phyloP scores from a whole-genome alignment of 2,113 vertebrate genomes.

The Carassius auratus region DNA sequence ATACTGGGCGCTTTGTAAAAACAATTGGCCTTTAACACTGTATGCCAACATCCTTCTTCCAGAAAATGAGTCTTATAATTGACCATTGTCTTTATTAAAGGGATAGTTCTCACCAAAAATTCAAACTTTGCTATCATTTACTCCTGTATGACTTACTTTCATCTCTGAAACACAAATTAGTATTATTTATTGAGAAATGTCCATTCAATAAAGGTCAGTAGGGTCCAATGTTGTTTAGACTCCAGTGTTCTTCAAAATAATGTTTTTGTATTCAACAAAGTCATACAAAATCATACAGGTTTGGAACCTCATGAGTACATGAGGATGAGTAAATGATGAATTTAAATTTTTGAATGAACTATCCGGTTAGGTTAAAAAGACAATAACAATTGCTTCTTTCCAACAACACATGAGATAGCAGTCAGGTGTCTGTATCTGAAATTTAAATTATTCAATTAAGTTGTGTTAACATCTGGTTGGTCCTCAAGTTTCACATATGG shows the following conservation, averaged over 20 bases:
- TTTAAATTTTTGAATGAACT: neutral
- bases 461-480: constrained; percentile 59
- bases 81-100: constrained; percentile 49
- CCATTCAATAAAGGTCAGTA: too few species aligned
- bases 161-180: too few species aligned
- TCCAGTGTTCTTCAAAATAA: too few species aligned
- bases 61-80: constrained; percentile 56
- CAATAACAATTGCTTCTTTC: constrained; percentile 1
- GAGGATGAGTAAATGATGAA: neutral
- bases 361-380: constrained; percentile 46
- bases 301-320: neutral
- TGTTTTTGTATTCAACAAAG: too few species aligned
- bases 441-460: constrained; percentile 64
- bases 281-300: neutral
- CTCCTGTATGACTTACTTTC: too few species aligned
- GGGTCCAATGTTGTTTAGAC: too few species aligned
- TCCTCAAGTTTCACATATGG: constrained; percentile 53
- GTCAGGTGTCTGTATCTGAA: constrained; percentile 45
- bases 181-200: too few species aligned
- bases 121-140: too few species aligned
- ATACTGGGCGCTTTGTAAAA: constrained; percentile 35
- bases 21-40: constrained; percentile 50
- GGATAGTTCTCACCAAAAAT: too few species aligned
- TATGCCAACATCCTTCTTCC: constrained; percentile 58
- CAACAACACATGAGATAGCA: constrained; percentile 61